phyloP scores from a whole-genome alignment of 2,888 invertebrate species.

The Standfussiana lucernea region DNA sequence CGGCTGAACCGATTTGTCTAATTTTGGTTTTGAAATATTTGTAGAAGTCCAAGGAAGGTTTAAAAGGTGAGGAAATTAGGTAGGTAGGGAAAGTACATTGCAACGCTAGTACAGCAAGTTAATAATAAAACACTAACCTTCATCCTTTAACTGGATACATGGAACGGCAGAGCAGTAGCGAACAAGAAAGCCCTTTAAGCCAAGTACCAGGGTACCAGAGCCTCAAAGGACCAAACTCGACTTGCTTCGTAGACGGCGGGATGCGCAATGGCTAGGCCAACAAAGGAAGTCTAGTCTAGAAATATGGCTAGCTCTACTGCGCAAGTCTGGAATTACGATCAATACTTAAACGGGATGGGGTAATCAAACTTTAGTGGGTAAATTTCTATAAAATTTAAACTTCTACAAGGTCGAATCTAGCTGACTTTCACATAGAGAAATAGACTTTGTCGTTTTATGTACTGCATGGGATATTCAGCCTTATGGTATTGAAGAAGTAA shows the following conservation, averaged over 20 bases:
- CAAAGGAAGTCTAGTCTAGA: slow-evolving; percentile 6
- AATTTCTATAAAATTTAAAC: not conserved
- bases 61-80: too few relatives aligned
- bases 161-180: not conserved
- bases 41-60: too few relatives aligned
- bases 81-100: too few relatives aligned
- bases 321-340: slow-evolving; percentile 30
- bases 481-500: too few relatives aligned
- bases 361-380: too few relatives aligned
- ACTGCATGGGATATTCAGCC: not conserved
- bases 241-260: not conserved
- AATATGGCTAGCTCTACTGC: slow-evolving; percentile 8
- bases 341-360: slow-evolving; percentile 7
- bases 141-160: too few relatives aligned
- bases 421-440: not conserved
- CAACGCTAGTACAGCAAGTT: too few relatives aligned
- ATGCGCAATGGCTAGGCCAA: slow-evolving; percentile 1
- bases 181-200: not conserved
- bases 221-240: slow-evolving; percentile 14
- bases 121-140: not conserved
- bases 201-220: not conserved
- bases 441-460: not conserved
- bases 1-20: too few relatives aligned
- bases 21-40: too few relatives aligned
- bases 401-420: not conserved